Evolutionary conservation across 2,888 invertebrate species (phyloP).

Genomic region (Zygogramma bicolorata): DNA sequence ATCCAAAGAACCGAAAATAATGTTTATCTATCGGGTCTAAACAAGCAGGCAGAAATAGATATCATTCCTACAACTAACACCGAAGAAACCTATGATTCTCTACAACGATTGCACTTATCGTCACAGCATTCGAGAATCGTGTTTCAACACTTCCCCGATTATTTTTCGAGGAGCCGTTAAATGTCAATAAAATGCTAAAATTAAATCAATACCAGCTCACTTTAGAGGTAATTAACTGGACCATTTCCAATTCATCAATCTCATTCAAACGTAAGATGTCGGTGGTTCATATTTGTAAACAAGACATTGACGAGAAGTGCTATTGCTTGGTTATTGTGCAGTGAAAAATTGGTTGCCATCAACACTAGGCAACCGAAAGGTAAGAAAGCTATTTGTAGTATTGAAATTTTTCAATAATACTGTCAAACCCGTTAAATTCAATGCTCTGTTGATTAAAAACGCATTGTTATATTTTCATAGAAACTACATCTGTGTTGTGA

Average conservation of each 20-base stretch:
- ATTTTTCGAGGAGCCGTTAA: slow-evolving; percentile 45
- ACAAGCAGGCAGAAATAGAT: background rate
- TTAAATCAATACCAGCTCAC: slow-evolving; percentile 31
- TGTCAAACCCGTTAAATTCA: too few species aligned
- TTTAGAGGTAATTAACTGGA: slow-evolving; percentile 9
- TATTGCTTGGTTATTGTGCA: background rate
- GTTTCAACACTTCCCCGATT: slow-evolving; percentile 44
- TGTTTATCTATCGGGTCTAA: background rate
- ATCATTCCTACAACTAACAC: background rate
- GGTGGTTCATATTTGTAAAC: background rate
- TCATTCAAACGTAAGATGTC: background rate
- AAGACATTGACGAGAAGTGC: background rate
- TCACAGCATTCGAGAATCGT: slow-evolving; percentile 11
- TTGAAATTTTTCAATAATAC: too few species aligned
- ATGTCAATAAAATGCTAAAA: slow-evolving; percentile 48
- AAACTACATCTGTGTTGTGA: too few species aligned
- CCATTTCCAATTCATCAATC: slow-evolving; percentile 11
- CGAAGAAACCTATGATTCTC: background rate
- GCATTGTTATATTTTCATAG: too few species aligned
- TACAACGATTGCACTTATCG: background rate
- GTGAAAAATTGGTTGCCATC: background rate
- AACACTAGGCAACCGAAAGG: background rate
- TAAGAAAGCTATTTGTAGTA: too few species aligned
- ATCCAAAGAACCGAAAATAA: background rate
- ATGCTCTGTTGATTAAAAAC: too few species aligned